Evolutionary conservation across 2,797 vertebrate species (phyloP).

Genomic region (Brachymystax lenok): DNA sequence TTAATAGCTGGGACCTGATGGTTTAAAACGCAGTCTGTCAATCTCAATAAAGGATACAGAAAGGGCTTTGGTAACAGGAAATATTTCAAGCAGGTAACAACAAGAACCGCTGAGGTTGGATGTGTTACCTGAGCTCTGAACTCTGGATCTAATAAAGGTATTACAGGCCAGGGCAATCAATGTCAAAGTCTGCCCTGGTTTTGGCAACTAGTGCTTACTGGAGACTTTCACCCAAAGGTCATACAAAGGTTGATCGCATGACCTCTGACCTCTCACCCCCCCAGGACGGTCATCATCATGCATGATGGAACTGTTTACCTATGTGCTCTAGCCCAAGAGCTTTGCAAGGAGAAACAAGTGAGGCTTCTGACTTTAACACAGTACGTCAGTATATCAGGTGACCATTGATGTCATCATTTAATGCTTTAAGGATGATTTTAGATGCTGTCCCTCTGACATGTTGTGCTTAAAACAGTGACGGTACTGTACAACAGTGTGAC

Average conservation of each 20-base stretch:
- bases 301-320: neutral
- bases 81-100: neutral
- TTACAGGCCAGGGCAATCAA: constrained; percentile 9
- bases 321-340: neutral
- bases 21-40: constrained; percentile 54
- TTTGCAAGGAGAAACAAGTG: neutral
- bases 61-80: neutral
- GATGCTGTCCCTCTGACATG: neutral
- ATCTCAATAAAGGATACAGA: constrained; percentile 20
- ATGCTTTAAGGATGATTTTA: neutral
- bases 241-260: neutral
- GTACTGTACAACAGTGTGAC: neutral
- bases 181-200: constrained; percentile 6
- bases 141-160: constrained; percentile 34
- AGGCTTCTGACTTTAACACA: neutral
- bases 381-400: neutral
- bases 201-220: constrained; percentile 20
- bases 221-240: constrained; percentile 2
- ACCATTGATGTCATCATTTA: neutral
- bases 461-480: neutral
- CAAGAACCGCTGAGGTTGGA: neutral
- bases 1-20: constrained; percentile 39
- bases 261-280: neutral
- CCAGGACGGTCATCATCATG: neutral
- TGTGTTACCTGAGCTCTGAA: constrained; percentile 32